These are phyloP conservation scores for Choloepus hoffmanni DNA, from an alignment of 2,113 vertebrate species.

Conservation along the genomic window DNA sequence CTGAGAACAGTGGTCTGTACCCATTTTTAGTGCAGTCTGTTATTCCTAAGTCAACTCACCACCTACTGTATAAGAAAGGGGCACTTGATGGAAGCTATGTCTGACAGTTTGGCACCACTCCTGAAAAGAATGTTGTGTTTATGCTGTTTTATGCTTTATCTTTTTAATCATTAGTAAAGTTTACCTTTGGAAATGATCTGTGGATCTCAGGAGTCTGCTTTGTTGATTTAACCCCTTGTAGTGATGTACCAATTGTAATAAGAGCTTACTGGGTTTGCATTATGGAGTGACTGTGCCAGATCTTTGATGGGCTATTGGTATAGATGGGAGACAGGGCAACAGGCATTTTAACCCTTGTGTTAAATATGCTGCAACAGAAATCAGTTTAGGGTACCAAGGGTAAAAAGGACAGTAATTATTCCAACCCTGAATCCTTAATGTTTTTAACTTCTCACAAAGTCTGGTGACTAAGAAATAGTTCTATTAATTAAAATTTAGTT, in stretches of 20 bases:
- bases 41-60: neutral
- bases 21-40: neutral
- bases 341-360: neutral
- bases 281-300: neutral
- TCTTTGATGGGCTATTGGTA: neutral
- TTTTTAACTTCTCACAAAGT: neutral
- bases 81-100: neutral
- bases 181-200: neutral
- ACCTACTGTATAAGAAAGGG: neutral
- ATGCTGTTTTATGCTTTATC: neutral
- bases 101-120: neutral
- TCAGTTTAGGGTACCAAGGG: neutral
- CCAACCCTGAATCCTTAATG: neutral
- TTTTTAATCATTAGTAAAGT: neutral
- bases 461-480: neutral
- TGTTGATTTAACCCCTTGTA: neutral
- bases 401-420: neutral
- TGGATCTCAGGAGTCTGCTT: neutral
- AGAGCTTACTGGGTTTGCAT: neutral
- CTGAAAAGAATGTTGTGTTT: neutral
- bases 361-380: neutral
- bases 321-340: neutral
- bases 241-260: neutral
- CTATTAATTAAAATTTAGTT: neutral
- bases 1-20: neutral